Conservation (phyloP, 1,140 invertebrate species). For the Trichogramma pretiosum region DNA sequence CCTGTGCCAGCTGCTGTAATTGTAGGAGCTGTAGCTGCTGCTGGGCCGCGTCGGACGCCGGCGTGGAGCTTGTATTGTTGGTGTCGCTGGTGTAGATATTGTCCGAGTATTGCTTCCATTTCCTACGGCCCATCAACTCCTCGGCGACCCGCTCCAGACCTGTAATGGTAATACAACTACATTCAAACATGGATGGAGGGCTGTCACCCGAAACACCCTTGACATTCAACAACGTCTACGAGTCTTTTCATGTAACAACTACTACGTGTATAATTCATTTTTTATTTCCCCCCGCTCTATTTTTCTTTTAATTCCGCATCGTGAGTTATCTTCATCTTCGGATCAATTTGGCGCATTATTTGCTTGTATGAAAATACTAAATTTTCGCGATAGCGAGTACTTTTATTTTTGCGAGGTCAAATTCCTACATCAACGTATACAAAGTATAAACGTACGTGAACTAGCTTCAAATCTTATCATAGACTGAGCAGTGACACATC, state of each 20-base stretch:
- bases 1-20: constrained; percentile 17
- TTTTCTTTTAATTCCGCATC: too few relatives aligned
- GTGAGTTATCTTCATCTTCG: too few relatives aligned
- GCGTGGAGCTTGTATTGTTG: constrained; percentile 56
- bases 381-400: too few relatives aligned
- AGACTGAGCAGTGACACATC: background rate
- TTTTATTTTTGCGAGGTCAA: too few relatives aligned
- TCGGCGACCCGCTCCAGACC: constrained; percentile 92
- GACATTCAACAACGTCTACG: too few relatives aligned
- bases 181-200: constrained; percentile 34
- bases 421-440: background rate
- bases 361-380: too few relatives aligned
- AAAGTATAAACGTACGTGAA: background rate
- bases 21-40: constrained; percentile 26
- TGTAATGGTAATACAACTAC: constrained; percentile 47
- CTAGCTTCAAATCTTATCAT: background rate
- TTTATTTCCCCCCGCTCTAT: too few relatives aligned
- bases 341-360: too few relatives aligned
- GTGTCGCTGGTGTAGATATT: constrained; percentile 56
- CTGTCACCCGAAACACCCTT: constrained; percentile 3
- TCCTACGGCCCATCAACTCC: constrained; percentile 89
- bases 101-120: constrained; percentile 86
- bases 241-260: too few relatives aligned
- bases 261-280: too few relatives aligned
- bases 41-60: constrained; percentile 20